Evolutionary conservation across 1,140 invertebrate genomes (phyloP).

Genomic region (Drosophila elegans): DNA sequence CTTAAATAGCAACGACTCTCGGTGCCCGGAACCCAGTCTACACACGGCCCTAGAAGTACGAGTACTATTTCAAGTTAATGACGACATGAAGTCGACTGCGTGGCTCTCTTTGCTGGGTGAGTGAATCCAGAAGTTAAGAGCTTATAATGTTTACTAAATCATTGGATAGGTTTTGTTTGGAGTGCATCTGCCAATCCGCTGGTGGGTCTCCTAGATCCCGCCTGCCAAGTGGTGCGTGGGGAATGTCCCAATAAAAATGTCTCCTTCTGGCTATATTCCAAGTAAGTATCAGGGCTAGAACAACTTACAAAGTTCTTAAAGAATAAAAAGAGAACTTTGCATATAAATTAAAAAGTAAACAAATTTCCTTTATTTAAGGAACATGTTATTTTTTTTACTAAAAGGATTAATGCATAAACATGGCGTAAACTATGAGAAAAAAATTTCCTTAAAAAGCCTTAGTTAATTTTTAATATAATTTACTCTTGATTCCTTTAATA

Average conservation of each 20-base stretch:
- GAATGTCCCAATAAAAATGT: constrained; percentile 87
- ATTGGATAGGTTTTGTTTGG: constrained; percentile 12
- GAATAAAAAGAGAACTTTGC: too few species aligned
- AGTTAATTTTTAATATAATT: too few species aligned
- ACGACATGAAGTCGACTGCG: constrained; percentile 35
- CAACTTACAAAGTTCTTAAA: too few species aligned
- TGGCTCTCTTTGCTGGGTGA: constrained; percentile 52
- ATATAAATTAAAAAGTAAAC: too few species aligned
- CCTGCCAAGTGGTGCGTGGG: constrained; percentile 64
- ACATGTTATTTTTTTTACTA: too few species aligned
- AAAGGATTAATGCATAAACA: too few species aligned
- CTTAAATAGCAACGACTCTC: constrained; percentile 65
- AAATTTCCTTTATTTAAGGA: too few species aligned
- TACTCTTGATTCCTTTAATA: too few species aligned
- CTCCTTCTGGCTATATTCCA: constrained; percentile 88
- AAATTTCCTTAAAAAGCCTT: too few species aligned
- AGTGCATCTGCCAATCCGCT: constrained; percentile 47
- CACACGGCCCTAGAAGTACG: constrained; percentile 27
- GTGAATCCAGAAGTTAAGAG: background rate
- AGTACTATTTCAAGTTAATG: constrained; percentile 6
- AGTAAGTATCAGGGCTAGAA: constrained; percentile 72
- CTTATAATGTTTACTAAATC: background rate
- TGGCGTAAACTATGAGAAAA: too few species aligned
- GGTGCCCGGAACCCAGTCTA: constrained; percentile 44
- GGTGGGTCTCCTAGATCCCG: constrained; percentile 59